These are phyloP conservation scores for Macrophya alboannulata DNA, from an alignment of 2,888 invertebrate genomes.

Conservation along the genomic window DNA sequence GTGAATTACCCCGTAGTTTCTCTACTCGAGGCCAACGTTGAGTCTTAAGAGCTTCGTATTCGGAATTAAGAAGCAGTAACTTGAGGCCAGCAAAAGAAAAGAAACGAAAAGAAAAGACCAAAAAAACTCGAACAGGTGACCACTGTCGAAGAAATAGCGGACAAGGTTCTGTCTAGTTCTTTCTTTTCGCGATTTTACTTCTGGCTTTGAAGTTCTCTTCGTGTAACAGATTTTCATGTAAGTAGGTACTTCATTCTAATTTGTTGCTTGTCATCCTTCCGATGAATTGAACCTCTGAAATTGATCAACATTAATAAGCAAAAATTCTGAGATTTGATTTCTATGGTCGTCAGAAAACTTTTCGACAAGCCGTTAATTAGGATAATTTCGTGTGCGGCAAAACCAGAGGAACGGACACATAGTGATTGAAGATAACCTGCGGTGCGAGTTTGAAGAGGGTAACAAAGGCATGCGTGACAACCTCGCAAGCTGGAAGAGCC, in stretches of 20 bases:
- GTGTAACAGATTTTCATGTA: neutral
- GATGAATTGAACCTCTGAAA: neutral
- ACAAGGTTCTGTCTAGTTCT: neutral
- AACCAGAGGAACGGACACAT: neutral
- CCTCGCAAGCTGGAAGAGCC: constrained; percentile 30
- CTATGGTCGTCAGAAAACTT: neutral
- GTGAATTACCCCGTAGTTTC: constrained; percentile 33
- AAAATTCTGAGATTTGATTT: neutral
- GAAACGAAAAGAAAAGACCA: too few relatives aligned
- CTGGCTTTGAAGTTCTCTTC: neutral
- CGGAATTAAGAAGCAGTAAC: constrained; percentile 43
- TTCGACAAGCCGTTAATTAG: neutral
- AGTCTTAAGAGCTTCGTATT: constrained; percentile 32
- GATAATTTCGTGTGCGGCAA: neutral
- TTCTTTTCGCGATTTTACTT: neutral
- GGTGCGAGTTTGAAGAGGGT: neutral
- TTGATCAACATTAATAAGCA: neutral
- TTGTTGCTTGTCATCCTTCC: neutral
- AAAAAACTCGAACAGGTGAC: neutral
- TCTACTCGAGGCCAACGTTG: constrained; percentile 13
- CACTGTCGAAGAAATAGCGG: neutral
- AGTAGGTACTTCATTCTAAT: neutral
- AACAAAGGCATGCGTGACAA: constrained; percentile 37
- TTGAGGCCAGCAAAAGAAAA: neutral
- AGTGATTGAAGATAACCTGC: neutral